A percentile compares a stretch with the other conserved stretches of the same genome.
phyloP scores from a whole-genome alignment of 2,888 invertebrate species.

The Tinea trinotella region DNA sequence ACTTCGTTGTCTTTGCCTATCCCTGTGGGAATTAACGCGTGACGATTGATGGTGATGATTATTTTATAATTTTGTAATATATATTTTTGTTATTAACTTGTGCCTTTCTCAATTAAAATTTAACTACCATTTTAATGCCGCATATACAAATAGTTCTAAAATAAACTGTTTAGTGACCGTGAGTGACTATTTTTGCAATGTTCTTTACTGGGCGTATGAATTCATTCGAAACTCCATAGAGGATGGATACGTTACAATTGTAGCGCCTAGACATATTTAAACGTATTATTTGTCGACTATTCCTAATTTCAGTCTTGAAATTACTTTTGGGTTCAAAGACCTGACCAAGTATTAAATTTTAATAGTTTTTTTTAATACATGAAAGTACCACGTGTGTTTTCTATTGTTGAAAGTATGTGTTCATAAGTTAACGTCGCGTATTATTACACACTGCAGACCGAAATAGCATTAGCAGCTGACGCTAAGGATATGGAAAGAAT shows the following conservation, averaged over 20 bases:
- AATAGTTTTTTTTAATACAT: not conserved
- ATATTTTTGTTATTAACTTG: not conserved
- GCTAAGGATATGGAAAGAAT: too few relatives aligned
- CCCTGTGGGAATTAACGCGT: too few relatives aligned
- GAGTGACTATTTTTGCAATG: slow-evolving; percentile 2
- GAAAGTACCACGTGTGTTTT: not conserved
- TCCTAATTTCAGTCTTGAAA: too few relatives aligned
- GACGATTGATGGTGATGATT: not conserved
- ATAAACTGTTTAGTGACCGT: not conserved
- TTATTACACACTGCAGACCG: slow-evolving; percentile 27
- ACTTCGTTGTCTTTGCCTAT: too few relatives aligned
- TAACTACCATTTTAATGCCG: not conserved
- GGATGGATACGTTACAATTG: not conserved
- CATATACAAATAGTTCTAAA: not conserved
- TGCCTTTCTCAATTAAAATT: slow-evolving; percentile 5
- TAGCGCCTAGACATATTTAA: not conserved
- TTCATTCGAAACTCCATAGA: not conserved
- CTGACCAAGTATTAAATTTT: not conserved
- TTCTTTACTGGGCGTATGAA: not conserved
- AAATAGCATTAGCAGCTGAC: slow-evolving; percentile 62
- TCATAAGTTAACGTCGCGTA: slow-evolving; percentile 8
- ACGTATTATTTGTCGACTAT: not conserved
- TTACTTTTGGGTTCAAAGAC: not conserved
- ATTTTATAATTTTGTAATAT: not conserved
- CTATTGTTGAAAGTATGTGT: not conserved